A percentile compares a stretch with the other conserved stretches of the same genome.
Conservation (phyloP, 1,140 invertebrate species). For the Lasioglossum albipes region DNA sequence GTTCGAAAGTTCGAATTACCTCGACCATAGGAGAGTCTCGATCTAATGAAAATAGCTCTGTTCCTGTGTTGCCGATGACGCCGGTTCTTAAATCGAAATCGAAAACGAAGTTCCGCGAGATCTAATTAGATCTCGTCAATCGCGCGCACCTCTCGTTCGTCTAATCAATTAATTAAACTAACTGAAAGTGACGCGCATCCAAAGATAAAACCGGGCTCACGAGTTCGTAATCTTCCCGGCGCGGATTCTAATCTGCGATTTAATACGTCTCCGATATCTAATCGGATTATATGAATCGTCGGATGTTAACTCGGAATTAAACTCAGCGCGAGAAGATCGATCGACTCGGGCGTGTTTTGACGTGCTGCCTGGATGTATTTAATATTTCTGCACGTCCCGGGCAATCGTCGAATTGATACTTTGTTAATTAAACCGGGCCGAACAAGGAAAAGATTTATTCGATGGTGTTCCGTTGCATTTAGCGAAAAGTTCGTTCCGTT, state of each 20-base stretch:
- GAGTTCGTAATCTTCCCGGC: background rate
- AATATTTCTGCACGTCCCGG: too few species aligned
- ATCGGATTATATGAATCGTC: background rate
- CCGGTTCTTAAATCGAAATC: background rate
- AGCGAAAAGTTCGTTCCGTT: too few species aligned
- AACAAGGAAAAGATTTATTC: too few species aligned
- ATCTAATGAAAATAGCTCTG: background rate
- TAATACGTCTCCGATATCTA: conserved; percentile 1
- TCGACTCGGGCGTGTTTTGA: too few species aligned
- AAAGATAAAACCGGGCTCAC: conserved; percentile 1
- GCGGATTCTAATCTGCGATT: conserved; percentile 10
- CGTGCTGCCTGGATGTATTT: too few species aligned
- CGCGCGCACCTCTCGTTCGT: too few species aligned
- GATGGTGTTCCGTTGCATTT: too few species aligned
- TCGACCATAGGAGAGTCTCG: background rate
- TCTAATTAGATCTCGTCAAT: conserved; percentile 12
- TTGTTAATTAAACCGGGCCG: too few species aligned
- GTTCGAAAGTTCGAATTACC: background rate
- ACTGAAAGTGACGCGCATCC: background rate
- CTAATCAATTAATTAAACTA: too few species aligned
- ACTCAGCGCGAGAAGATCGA: too few species aligned
- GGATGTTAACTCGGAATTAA: background rate
- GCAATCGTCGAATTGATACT: too few species aligned
- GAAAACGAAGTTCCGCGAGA: background rate
- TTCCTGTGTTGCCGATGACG: background rate